Evolutionary conservation across 1,140 invertebrate species (phyloP).

Genomic region (Vanessa tameamea): DNA sequence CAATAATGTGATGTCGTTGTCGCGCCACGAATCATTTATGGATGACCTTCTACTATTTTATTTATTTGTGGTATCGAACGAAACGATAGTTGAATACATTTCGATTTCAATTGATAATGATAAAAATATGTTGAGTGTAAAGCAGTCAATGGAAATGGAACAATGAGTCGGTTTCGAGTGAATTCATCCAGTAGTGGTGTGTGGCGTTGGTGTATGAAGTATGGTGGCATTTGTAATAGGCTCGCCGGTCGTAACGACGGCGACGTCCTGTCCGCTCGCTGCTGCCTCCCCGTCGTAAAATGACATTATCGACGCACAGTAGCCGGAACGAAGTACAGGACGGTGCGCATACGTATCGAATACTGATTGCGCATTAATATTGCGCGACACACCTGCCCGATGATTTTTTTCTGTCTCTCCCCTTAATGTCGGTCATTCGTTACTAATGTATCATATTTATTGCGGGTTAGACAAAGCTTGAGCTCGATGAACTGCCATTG

Average conservation of each 20-base stretch:
- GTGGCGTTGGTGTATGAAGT: slow-evolving; percentile 68
- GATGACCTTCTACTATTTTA: slow-evolving; percentile 58
- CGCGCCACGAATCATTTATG: slow-evolving; percentile 75
- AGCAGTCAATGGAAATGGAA: slow-evolving; percentile 65
- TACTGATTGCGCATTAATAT: slow-evolving; percentile 80
- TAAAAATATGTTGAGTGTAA: slow-evolving; percentile 42
- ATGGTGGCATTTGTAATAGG: slow-evolving; percentile 78
- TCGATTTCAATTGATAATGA: slow-evolving; percentile 49
- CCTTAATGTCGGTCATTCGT: slow-evolving; percentile 79
- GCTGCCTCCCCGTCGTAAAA: slow-evolving; percentile 74
- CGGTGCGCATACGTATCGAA: slow-evolving; percentile 72
- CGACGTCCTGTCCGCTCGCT: slow-evolving; percentile 76
- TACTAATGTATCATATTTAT: slow-evolving; percentile 77
- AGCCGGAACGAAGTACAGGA: slow-evolving; percentile 80
- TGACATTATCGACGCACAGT: slow-evolving; percentile 79
- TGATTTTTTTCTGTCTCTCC: slow-evolving; percentile 76
- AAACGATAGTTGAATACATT: slow-evolving; percentile 50
- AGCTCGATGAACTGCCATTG: slow-evolving; percentile 64
- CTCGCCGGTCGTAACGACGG: slow-evolving; percentile 78
- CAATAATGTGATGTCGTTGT: slow-evolving; percentile 75
- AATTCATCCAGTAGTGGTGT: slow-evolving; percentile 51
- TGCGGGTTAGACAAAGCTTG: slow-evolving; percentile 63
- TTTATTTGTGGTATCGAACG: slow-evolving; percentile 34
- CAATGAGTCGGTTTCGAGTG: slow-evolving; percentile 53
- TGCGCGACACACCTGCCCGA: slow-evolving; percentile 76